A percentile compares a stretch with the other conserved stretches of the same genome.
These are phyloP conservation scores for Cyaniris semiargus DNA, from an alignment of 2,888 invertebrate species.

Conservation along the genomic window DNA sequence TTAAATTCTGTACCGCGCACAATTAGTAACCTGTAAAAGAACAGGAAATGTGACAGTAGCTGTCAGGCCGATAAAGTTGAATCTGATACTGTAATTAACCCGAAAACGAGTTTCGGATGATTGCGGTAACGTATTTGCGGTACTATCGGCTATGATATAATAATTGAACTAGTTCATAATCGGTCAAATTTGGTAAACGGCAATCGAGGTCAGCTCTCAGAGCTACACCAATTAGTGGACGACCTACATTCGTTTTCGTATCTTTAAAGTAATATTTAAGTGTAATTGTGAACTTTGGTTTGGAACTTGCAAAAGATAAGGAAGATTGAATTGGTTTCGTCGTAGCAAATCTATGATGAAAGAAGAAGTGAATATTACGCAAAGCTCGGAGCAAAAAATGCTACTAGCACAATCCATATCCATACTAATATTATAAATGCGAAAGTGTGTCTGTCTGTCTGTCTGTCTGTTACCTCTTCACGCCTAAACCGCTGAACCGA, in stretches of 20 bases:
- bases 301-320: not conserved
- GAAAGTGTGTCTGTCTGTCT: no score
- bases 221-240: not conserved
- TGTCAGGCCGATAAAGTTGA: slow-evolving; percentile 1
- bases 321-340: not conserved
- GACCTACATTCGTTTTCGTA: slow-evolving; percentile 20
- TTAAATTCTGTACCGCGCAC: not conserved
- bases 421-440: no score
- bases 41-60: slow-evolving; percentile 12
- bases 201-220: slow-evolving; percentile 5
- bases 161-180: slow-evolving; percentile 62
- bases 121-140: slow-evolving; percentile 51
- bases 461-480: no score
- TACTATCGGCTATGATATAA: slow-evolving; percentile 73
- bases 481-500: no score
- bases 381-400: no score
- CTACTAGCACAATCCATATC: no score
- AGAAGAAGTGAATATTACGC: not conserved
- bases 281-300: not conserved
- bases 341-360: not conserved
- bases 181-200: slow-evolving; percentile 28
- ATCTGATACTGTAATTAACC: slow-evolving; percentile 26
- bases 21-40: slow-evolving; percentile 29
- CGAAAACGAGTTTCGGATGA: slow-evolving; percentile 19
- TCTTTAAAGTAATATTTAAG: slow-evolving; percentile 7